Conservation (phyloP, 2,888 invertebrate genomes). For the Conomelus anceps region DNA sequence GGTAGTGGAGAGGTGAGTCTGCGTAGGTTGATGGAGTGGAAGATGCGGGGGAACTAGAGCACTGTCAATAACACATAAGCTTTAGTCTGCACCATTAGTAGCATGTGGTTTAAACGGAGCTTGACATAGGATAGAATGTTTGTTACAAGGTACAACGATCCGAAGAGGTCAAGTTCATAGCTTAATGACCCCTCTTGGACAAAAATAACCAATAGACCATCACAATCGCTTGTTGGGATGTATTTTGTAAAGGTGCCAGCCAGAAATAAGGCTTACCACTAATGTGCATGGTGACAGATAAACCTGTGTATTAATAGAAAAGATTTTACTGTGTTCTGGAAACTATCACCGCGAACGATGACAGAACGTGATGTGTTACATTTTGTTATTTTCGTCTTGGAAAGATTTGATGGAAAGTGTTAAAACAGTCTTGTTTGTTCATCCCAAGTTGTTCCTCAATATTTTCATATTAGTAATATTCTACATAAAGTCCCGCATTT, state of each 20-base stretch:
- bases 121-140: not conserved
- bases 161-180: not conserved
- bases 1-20: not conserved
- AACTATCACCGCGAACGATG: not conserved
- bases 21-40: not conserved
- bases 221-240: not conserved
- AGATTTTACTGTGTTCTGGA: not conserved
- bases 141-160: not conserved
- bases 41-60: not conserved
- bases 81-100: not conserved
- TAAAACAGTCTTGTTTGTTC: too few species aligned
- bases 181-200: not conserved
- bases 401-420: too few species aligned
- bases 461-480: too few species aligned
- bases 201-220: not conserved
- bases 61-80: not conserved
- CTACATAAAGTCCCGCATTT: too few species aligned
- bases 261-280: not conserved
- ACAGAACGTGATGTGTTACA: not conserved
- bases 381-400: too few species aligned
- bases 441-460: too few species aligned
- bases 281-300: not conserved
- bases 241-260: not conserved
- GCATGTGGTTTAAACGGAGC: not conserved
- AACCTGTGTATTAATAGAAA: not conserved